Evolutionary conservation across 2,888 invertebrate species (phyloP).

Genomic region (Pterobdella sp.): DNA sequence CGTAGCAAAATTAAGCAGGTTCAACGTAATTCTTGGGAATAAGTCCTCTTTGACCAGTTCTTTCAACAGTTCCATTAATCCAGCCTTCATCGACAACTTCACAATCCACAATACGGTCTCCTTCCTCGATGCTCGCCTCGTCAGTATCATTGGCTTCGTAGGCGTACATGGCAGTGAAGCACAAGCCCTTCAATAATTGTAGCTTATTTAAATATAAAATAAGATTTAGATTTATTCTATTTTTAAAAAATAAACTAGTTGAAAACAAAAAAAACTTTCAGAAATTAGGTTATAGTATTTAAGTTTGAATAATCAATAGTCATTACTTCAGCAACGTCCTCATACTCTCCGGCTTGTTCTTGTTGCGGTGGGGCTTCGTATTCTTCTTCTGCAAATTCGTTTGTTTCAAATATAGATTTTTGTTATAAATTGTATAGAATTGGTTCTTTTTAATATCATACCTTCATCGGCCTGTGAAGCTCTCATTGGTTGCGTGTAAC

Average conservation of each 20-base stretch:
- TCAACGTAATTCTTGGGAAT: conserved; percentile 91
- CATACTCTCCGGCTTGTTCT: too few relatives aligned
- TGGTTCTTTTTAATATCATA: neutral
- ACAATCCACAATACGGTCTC: conserved; percentile 68
- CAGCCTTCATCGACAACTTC: conserved; percentile 91
- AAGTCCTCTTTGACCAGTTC: conserved; percentile 91
- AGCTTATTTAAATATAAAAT: neutral
- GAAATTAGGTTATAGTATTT: neutral
- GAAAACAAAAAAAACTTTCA: neutral
- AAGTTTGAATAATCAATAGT: neutral
- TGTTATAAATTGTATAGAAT: too few relatives aligned
- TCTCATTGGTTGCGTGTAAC: conserved; percentile 28
- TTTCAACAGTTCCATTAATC: conserved; percentile 79
- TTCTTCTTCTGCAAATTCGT: too few relatives aligned
- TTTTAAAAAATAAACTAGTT: neutral
- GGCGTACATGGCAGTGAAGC: conserved; percentile 87
- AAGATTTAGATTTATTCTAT: too few relatives aligned
- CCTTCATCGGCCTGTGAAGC: conserved; percentile 25
- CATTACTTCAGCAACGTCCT: too few relatives aligned
- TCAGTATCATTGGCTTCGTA: conserved; percentile 93
- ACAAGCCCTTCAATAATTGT: conserved; percentile 29
- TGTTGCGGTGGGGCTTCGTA: neutral
- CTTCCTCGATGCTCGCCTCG: conserved; percentile 61
- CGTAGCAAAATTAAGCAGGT: too few relatives aligned
- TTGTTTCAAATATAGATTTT: too few relatives aligned